Base-by-base conservation (phyloP, 2,797 vertebrate species). In the Pitangus sulphuratus region DNA sequence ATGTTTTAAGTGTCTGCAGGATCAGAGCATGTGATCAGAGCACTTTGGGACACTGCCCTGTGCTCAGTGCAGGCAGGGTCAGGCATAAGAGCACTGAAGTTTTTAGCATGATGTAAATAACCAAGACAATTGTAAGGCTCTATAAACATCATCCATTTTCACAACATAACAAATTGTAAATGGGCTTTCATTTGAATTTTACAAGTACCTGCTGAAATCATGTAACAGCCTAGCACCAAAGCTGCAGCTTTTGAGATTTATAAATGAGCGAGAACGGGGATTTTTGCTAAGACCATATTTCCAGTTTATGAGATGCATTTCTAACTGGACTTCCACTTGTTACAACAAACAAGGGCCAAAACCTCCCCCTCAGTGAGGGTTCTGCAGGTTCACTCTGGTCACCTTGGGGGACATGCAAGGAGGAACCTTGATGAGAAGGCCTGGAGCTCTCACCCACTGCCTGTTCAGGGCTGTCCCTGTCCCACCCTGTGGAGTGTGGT, bases 391-490 rank as follows among this genome's bases (percentile, higher is more conserved):
- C 15, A 2, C 30, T 76, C 33, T 44, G 51, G 39, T 33, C 8
- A 1, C 12, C 15, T 20, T 44, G 40, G 48, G 51, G 65, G 40
- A 54, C 0, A 0, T 11, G 44, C 54, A 31, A 15, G n/a, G 31
- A 72, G n/a, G 22, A 79, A 28, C 26, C 16, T 69, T 1, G 3
- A 15, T 15, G 31, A 4, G 17, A 20, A 28, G 26, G 35, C 20
- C 30, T 3, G 4, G 30, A 72, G 56, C 51, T 83, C 25, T 54
- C 0, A 0, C 33, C 7, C 37, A 1, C 12, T 39, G 44, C 42
- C 26, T 0, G 0, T 4, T 28, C 3, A 6, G 48, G 76, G 7
- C 31, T 48, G 13, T 12, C 31, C 13, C 26, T 2, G 0, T 50
- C 18, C 3, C 5, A 1, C 4, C 1, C 8, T 37, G 22, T 0